phyloP scores from a whole-genome alignment of 2,797 vertebrate species.

The Coendou prehensilis region DNA sequence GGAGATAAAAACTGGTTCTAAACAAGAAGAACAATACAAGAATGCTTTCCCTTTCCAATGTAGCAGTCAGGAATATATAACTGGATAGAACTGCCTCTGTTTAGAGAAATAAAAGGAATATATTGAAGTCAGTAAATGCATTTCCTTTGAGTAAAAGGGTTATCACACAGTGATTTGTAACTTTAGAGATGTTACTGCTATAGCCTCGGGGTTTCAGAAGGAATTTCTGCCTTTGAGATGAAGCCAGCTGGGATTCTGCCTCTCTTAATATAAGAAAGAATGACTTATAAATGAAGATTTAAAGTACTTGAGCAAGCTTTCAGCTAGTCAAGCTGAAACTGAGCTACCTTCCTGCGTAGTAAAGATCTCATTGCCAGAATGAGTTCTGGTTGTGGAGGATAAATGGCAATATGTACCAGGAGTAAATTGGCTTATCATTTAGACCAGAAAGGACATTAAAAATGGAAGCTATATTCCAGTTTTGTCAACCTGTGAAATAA shows the following conservation, averaged over 20 bases:
- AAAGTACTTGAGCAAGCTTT: slow-evolving; percentile 69
- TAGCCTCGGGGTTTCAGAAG: slow-evolving; percentile 51
- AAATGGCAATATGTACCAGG: slow-evolving; percentile 26
- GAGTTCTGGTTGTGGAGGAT: slow-evolving; percentile 43
- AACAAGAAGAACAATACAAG: background rate
- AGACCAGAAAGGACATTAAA: background rate
- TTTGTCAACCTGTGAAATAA: slow-evolving; percentile 50
- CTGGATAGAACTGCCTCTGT: slow-evolving; percentile 64
- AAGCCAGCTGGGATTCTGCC: slow-evolving; percentile 40
- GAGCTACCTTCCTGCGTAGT: slow-evolving; percentile 40
- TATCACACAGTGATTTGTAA: slow-evolving; percentile 77
- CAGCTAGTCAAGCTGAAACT: slow-evolving; percentile 68
- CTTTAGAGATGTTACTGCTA: slow-evolving; percentile 68
- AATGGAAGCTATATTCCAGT: slow-evolving; percentile 43
- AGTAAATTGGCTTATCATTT: slow-evolving; percentile 41
- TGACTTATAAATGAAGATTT: slow-evolving; percentile 70
- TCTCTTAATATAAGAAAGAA: slow-evolving; percentile 53
- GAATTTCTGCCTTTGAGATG: slow-evolving; percentile 68
- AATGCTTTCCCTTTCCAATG: slow-evolving; percentile 35
- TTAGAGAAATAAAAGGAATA: slow-evolving; percentile 70
- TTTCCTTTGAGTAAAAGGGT: slow-evolving; percentile 80
- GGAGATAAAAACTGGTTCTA: background rate
- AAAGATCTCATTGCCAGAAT: slow-evolving; percentile 40
- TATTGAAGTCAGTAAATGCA: slow-evolving; percentile 73
- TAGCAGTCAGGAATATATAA: slow-evolving; percentile 43